Base-by-base conservation (phyloP, 2,113 vertebrate genomes). In the Pseudorasbora parva region DNA sequence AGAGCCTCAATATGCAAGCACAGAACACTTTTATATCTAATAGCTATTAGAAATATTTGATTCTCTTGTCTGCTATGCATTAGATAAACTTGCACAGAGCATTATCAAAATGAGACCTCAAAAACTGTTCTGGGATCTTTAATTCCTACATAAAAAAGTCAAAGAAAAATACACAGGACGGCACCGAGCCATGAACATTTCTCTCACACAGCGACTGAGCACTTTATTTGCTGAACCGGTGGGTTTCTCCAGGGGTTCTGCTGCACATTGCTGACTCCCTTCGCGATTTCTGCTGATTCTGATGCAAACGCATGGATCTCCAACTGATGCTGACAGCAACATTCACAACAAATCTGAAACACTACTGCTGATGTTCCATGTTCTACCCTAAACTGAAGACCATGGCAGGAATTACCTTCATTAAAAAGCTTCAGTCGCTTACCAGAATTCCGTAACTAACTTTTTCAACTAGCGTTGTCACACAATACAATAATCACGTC, bases 201-300 rank as follows among this genome's bases (percentile, higher is more conserved):
- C 25, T 30, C 77, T 81, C 43, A 19, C 41, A 78, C 10, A 66
- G 64, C 21, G 47, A 82, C 60, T 82, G 75, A 60, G 47, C 49
- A 54, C 59, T 49, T 80, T 64, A 76, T 82, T 37, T 85, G 82
- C 83, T 85, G 83, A 79, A 81, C 23, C 47, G 23, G 66, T 57
- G 27, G 60, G 14, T 17, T 72, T 85, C 75, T 12, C 82, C 84
- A 83, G 79, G 82, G 87, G 62, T 91, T 83, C 88, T 86, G 45
- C 37, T 60, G 77, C 78, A 62, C 7, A 56, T 41, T 77, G 85
- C 87, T 86, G 82, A 88, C 87, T 84, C 77, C 71, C 47, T 88
- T 62, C 15, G 86, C 33, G 30, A 15, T 83, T 93, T 91, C 77
- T 92, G 92, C 91, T 90, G 93, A 92, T 91, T 78, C 82, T 23